These are phyloP conservation scores for Plectrocnemia conspersa DNA, from an alignment of 1,140 invertebrate species.

Conservation along the genomic window DNA sequence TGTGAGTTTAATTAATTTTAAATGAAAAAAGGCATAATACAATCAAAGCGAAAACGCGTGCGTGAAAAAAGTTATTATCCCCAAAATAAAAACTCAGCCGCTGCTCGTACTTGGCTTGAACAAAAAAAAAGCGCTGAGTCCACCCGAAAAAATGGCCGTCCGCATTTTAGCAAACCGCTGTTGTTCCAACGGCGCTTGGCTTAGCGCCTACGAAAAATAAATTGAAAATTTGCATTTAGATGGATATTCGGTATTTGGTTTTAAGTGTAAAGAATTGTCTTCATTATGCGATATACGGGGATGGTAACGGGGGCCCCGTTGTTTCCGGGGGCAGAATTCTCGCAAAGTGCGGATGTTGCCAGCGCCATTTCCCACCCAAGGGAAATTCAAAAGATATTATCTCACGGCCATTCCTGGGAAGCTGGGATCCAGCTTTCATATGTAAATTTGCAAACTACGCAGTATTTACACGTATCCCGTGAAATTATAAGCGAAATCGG, in stretches of 20 bases:
- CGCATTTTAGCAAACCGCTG: constrained; percentile 7
- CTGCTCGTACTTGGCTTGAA: too few species aligned
- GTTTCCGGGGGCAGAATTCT: neutral
- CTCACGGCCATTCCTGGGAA: constrained; percentile 20
- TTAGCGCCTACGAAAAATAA: constrained; percentile 35
- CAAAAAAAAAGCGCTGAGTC: too few species aligned
- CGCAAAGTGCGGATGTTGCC: neutral
- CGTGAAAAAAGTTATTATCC: too few species aligned
- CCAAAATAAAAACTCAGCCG: too few species aligned
- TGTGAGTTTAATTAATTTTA: too few species aligned
- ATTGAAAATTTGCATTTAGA: constrained; percentile 37
- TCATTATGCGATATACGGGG: constrained; percentile 27
- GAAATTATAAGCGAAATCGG: constrained; percentile 26
- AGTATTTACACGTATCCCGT: constrained; percentile 26
- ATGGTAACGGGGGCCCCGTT: neutral
- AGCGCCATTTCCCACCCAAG: constrained; percentile 8
- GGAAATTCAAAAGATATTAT: constrained; percentile 28
- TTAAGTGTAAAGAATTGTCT: constrained; percentile 36
- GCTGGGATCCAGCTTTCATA: constrained; percentile 20
- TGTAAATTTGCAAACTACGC: constrained; percentile 31
- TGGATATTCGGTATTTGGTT: constrained; percentile 33
- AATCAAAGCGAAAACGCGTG: too few species aligned
- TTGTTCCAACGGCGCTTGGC: constrained; percentile 24
- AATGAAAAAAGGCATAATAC: too few species aligned
- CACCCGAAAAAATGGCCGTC: neutral